These are phyloP conservation scores for Perca schrenkii DNA, from an alignment of 2,113 vertebrate species.

Conservation along the genomic window DNA sequence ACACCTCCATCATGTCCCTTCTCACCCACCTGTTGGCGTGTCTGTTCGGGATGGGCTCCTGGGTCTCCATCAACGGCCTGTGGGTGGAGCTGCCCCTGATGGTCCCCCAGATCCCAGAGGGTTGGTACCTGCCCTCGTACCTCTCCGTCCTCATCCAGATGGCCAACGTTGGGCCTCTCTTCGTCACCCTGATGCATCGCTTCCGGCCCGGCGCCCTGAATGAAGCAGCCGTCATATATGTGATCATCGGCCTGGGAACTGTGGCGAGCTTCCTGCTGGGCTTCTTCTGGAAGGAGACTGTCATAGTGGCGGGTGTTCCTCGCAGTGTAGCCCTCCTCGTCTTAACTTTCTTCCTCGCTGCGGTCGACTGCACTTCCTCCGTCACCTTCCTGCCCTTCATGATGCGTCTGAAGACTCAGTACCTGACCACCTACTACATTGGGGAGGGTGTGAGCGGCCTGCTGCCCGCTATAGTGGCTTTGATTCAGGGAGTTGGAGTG, in stretches of 20 bases:
- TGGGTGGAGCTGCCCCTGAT: slow-evolving; percentile 90
- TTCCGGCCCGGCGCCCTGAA: slow-evolving; percentile 78
- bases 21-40: slow-evolving; percentile 84
- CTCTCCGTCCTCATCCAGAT: slow-evolving; percentile 87
- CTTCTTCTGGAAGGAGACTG: slow-evolving; percentile 86
- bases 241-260: slow-evolving; percentile 78
- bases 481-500: slow-evolving; percentile 85
- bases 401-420: slow-evolving; percentile 82
- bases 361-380: slow-evolving; percentile 89
- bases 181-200: slow-evolving; percentile 84
- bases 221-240: slow-evolving; percentile 80
- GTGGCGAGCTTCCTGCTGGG: slow-evolving; percentile 83
- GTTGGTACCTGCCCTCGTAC: slow-evolving; percentile 89
- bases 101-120: slow-evolving; percentile 85
- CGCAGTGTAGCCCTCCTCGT: slow-evolving; percentile 83
- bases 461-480: slow-evolving; percentile 84
- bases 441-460: slow-evolving; percentile 89
- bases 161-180: slow-evolving; percentile 87
- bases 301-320: slow-evolving; percentile 63
- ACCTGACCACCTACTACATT: slow-evolving; percentile 87
- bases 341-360: slow-evolving; percentile 85
- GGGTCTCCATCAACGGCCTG: slow-evolving; percentile 89
- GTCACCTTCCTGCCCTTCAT: slow-evolving; percentile 91
- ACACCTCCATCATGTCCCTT: slow-evolving; percentile 73
- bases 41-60: slow-evolving; percentile 88